phyloP scores from a whole-genome alignment of 2,113 vertebrate species.

The Shinisaurus crocodilurus region DNA sequence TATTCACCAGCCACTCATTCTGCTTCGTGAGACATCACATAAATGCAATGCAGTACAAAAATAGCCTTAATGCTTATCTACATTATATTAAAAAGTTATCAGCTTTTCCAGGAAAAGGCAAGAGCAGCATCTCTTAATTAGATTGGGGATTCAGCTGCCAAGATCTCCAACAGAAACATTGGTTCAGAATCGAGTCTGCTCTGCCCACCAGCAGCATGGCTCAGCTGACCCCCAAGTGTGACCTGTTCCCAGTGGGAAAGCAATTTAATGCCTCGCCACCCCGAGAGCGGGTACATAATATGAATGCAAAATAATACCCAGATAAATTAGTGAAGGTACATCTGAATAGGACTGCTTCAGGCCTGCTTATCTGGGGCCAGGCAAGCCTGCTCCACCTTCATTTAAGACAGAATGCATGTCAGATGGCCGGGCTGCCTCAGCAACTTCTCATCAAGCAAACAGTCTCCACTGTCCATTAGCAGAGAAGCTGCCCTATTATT shows the following conservation, averaged over 20 bases:
- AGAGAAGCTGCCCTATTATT: constrained; percentile 63
- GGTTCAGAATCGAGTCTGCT: constrained; percentile 48
- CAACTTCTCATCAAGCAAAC: constrained; percentile 75
- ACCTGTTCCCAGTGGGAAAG: constrained; percentile 84
- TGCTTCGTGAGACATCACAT: background rate
- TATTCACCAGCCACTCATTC: background rate
- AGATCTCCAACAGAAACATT: constrained; percentile 68
- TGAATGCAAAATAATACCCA: constrained; percentile 76
- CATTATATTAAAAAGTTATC: constrained; percentile 29
- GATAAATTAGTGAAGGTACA: constrained; percentile 85
- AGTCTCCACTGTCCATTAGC: constrained; percentile 53
- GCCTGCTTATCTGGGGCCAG: constrained; percentile 75
- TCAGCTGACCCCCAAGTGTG: constrained; percentile 75
- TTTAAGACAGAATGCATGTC: constrained; percentile 76
- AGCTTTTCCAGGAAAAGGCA: background rate
- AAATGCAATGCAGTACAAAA: background rate
- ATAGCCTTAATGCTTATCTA: constrained; percentile 16
- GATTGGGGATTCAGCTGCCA: constrained; percentile 65
- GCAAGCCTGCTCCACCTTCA: constrained; percentile 74
- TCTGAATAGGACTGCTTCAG: constrained; percentile 69
- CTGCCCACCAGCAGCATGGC: constrained; percentile 53
- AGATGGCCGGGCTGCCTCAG: constrained; percentile 64
- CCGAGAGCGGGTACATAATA: constrained; percentile 77
- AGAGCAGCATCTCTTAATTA: constrained; percentile 70
- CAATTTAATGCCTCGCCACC: constrained; percentile 87